These are phyloP conservation scores for Caenorhabditis afra DNA, from an alignment of 2,888 invertebrate genomes.

Conservation along the genomic window DNA sequence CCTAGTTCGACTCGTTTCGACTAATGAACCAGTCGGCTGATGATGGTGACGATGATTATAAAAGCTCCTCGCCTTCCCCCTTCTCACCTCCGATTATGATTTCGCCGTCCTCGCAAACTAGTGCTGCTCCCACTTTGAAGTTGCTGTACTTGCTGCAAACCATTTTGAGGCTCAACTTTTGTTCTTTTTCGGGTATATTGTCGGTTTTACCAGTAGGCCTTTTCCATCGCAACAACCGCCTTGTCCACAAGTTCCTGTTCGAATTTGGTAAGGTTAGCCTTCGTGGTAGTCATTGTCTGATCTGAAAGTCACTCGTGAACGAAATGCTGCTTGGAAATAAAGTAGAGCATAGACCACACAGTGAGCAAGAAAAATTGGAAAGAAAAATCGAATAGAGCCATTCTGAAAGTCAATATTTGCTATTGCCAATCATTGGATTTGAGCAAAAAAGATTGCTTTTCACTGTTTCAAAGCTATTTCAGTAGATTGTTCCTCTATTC, in stretches of 20 bases:
- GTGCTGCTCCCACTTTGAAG: conserved; percentile 90
- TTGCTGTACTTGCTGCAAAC: conserved; percentile 88
- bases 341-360: too few relatives aligned
- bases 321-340: too few relatives aligned
- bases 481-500: too few relatives aligned
- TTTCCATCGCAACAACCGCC: conserved; percentile 59
- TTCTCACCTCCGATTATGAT: conserved; percentile 83
- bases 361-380: not conserved
- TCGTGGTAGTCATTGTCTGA: conserved; percentile 36
- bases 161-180: too few relatives aligned
- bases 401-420: conserved; percentile 35
- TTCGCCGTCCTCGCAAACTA: conserved; percentile 86
- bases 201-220: conserved; percentile 60
- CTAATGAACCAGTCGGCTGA: not conserved
- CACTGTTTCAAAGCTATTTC: too few relatives aligned
- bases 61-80: not conserved
- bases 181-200: too few relatives aligned
- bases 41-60: not conserved
- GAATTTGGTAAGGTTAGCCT: conserved; percentile 37
- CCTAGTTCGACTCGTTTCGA: not conserved
- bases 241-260: conserved; percentile 60
- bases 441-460: not conserved
- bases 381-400: conserved; percentile 5
- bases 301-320: too few relatives aligned
- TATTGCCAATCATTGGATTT: not conserved